Evolutionary conservation across 35 echinoderm and acorn worm genomes (phyloP).

Genomic region (Apostichopus japonicus): DNA sequence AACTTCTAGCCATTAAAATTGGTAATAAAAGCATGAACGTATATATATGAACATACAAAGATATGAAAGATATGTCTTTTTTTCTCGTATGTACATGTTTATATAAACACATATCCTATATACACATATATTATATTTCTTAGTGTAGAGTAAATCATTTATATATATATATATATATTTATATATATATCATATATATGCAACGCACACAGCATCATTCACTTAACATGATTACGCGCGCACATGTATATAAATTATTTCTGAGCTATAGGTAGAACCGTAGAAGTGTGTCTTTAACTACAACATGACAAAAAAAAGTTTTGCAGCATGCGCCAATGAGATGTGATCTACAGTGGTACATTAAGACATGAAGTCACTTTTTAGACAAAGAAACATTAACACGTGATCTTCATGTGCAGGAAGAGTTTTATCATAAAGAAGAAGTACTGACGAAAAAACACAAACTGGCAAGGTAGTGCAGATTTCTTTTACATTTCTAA

Average conservation of each 20-base stretch:
- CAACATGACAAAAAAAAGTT: slow-evolving; percentile 7
- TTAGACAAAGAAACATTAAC: not conserved
- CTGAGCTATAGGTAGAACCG: slow-evolving; percentile 11
- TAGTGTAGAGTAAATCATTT: slow-evolving; percentile 49
- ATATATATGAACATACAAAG: slow-evolving; percentile 32
- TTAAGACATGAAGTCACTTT: not conserved
- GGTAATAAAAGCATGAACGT: slow-evolving; percentile 57
- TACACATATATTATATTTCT: slow-evolving; percentile 64
- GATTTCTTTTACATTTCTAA: not conserved
- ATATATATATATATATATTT: slow-evolving; percentile 37
- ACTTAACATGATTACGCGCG: slow-evolving; percentile 56
- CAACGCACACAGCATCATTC: slow-evolving; percentile 36
- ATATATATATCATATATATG: slow-evolving; percentile 61
- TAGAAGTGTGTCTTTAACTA: not conserved
- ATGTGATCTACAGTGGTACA: not conserved
- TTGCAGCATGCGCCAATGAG: not conserved
- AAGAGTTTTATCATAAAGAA: slow-evolving; percentile 1
- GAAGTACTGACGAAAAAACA: slow-evolving; percentile 24
- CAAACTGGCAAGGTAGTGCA: slow-evolving; percentile 36
- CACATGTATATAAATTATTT: slow-evolving; percentile 53
- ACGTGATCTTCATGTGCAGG: not conserved
- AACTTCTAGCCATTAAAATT: slow-evolving; percentile 30
- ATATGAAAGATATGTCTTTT: slow-evolving; percentile 63
- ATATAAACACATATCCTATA: slow-evolving; percentile 65
- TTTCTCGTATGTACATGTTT: slow-evolving; percentile 58